Percentiles rank a stretch among this genome's conserved stretches.
Conservation (phyloP, 2,888 invertebrate species). For the Latrodectus elegans region DNA sequence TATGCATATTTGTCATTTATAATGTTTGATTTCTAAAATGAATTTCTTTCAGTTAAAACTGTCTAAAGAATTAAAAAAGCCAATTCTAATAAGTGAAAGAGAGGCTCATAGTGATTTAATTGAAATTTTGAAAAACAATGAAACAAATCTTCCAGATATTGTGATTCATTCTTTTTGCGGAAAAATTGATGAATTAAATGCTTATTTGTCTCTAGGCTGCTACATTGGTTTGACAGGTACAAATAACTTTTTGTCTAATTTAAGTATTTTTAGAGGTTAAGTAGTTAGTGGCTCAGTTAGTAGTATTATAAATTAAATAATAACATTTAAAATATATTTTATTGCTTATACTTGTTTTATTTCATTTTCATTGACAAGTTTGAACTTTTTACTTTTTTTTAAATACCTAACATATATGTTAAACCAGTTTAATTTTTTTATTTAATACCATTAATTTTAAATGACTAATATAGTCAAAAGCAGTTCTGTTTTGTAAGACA, state of each 20-base stretch:
- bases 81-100: constrained; percentile 92
- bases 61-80: constrained; percentile 89
- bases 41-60: constrained; percentile 82
- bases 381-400: not conserved
- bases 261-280: not conserved
- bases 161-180: constrained; percentile 95
- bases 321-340: no score
- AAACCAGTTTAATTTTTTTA: no score
- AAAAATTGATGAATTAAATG: constrained; percentile 86
- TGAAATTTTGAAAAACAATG: constrained; percentile 81
- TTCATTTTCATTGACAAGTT: not conserved
- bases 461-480: no score
- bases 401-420: not conserved
- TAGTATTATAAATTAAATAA: no score
- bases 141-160: constrained; percentile 83
- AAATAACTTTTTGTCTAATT: constrained; percentile 1
- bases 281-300: no score
- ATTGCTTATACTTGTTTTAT: not conserved
- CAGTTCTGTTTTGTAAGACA: no score
- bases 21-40: no score
- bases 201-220: constrained; percentile 88
- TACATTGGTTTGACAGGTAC: constrained; percentile 87
- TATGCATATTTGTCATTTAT: no score
- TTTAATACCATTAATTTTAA: no score
- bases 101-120: constrained; percentile 91